phyloP scores from a whole-genome alignment of 2,888 invertebrate species.

The Vannuccia rotundouncinata region DNA sequence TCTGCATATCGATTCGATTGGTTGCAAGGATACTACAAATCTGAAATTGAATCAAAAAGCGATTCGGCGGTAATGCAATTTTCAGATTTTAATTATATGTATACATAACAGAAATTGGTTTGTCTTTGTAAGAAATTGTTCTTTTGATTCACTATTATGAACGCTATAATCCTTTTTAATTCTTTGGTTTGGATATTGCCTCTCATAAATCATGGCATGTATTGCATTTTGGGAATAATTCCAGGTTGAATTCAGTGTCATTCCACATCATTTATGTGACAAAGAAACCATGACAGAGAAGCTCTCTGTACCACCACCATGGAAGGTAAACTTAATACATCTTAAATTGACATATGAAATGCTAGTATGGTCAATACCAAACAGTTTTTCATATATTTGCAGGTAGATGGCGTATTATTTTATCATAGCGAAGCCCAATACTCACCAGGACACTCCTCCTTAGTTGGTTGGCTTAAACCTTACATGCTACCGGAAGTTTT shows the following conservation, averaged over 20 bases:
- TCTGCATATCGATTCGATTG: background rate
- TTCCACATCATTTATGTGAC: background rate
- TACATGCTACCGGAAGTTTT: conserved; percentile 14
- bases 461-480: conserved; percentile 29
- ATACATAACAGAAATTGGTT: background rate
- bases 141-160: background rate
- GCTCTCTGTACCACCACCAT: background rate
- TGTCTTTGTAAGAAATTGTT: background rate
- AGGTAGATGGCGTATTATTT: too few species aligned
- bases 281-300: background rate
- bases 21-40: background rate
- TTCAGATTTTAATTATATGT: background rate
- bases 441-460: too few species aligned
- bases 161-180: too few species aligned
- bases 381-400: too few species aligned
- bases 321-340: too few species aligned
- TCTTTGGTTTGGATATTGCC: too few species aligned
- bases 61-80: background rate
- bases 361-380: too few species aligned
- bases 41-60: background rate
- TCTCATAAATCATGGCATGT: too few species aligned
- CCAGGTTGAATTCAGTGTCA: background rate
- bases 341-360: too few species aligned
- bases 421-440: too few species aligned
- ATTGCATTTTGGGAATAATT: too few species aligned